Percentiles rank a stretch among this genome's conserved stretches.
Conservation (phyloP, 2,888 invertebrate genomes). For the Caenorhabditis doughertyi region DNA sequence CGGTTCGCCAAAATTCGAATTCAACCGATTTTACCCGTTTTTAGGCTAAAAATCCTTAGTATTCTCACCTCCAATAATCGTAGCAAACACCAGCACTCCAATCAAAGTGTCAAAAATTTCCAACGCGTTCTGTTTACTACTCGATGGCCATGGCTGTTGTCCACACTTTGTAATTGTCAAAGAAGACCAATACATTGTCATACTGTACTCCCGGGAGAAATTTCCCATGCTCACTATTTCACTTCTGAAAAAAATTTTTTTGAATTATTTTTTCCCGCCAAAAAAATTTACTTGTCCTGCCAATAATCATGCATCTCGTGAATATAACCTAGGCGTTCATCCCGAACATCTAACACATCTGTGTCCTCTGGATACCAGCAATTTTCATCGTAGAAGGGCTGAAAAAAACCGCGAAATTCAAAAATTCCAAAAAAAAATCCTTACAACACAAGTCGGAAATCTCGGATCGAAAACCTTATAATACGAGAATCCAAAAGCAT, state of each 20-base stretch:
- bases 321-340: conserved; percentile 67
- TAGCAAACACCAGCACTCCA: conserved; percentile 81
- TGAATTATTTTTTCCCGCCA: too few species aligned
- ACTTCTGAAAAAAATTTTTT: too few species aligned
- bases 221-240: too few species aligned
- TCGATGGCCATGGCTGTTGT: conserved; percentile 81
- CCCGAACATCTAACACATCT: conserved; percentile 60
- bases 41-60: neutral
- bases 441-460: conserved; percentile 73
- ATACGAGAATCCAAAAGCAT: conserved; percentile 76
- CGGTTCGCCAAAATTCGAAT: too few species aligned
- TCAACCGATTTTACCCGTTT: too few species aligned
- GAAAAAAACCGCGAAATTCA: conserved; percentile 2
- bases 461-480: conserved; percentile 78
- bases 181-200: conserved; percentile 81
- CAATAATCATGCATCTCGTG: conserved; percentile 66
- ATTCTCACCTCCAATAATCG: conserved; percentile 77
- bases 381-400: conserved; percentile 48
- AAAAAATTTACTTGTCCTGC: conserved; percentile 58
- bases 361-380: conserved; percentile 58
- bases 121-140: conserved; percentile 77
- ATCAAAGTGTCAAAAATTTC: conserved; percentile 80
- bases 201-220: conserved; percentile 80
- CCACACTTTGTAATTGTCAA: conserved; percentile 81
- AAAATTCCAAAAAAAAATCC: neutral